These are phyloP conservation scores for Frankliniella intonsa DNA, from an alignment of 2,888 invertebrate genomes.

Conservation along the genomic window DNA sequence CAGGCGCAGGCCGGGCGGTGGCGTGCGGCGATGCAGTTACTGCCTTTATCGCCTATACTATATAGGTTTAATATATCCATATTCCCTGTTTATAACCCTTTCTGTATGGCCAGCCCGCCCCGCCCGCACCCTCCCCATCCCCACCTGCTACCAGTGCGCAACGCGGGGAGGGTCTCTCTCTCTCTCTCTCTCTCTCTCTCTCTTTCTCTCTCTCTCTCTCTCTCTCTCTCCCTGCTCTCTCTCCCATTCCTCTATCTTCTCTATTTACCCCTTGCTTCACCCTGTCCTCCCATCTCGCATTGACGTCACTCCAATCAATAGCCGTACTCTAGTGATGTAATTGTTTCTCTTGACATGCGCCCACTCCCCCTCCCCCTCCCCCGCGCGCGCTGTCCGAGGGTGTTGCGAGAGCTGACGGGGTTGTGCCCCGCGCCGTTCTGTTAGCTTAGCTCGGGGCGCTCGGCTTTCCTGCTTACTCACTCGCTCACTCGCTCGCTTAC, in stretches of 20 bases:
- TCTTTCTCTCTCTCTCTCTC: background rate
- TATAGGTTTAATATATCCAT: no score
- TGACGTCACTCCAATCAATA: constrained; percentile 26
- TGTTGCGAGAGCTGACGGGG: background rate
- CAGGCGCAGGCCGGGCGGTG: no score
- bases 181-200: background rate
- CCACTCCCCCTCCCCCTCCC: background rate
- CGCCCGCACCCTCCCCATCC: background rate
- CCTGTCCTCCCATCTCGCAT: background rate
- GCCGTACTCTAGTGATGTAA: background rate
- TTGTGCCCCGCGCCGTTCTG: background rate
- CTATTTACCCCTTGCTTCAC: background rate
- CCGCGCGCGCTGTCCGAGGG: background rate
- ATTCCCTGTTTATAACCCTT: no score
- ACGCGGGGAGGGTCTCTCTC: background rate
- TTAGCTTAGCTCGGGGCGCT: no score
- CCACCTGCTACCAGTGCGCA: background rate
- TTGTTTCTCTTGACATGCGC: constrained; percentile 13
- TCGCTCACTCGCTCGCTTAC: no score
- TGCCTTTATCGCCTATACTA: no score
- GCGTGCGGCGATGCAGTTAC: no score
- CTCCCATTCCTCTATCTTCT: background rate
- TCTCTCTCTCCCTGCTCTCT: background rate
- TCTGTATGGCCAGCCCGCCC: background rate
- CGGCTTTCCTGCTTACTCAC: no score